A percentile compares a stretch with the other conserved stretches of the same genome.
phyloP scores from a whole-genome alignment of 2,113 vertebrate species.

The Xenopus tropicalis region DNA sequence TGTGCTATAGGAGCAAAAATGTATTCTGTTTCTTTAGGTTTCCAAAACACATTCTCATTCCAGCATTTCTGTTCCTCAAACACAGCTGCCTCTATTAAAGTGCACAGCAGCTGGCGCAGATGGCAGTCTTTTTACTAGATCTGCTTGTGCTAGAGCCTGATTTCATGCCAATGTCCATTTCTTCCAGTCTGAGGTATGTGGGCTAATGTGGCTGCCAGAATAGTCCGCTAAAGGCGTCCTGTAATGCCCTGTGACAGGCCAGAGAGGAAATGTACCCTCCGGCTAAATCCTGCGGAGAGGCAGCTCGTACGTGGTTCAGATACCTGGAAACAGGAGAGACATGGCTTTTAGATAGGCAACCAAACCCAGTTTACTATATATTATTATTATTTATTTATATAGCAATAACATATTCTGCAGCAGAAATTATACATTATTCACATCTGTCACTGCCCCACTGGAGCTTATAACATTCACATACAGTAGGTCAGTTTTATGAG shows the following conservation, averaged over 20 bases:
- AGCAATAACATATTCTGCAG: too few species aligned
- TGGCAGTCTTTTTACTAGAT: constrained; percentile 53
- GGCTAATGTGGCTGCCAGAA: constrained; percentile 73
- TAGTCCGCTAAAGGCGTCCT: constrained; percentile 94
- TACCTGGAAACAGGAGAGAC: constrained; percentile 70
- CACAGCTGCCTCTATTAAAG: constrained; percentile 50
- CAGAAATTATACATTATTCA: too few species aligned
- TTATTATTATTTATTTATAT: too few species aligned
- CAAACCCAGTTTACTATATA: background rate
- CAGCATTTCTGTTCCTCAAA: constrained; percentile 37
- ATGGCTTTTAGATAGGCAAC: constrained; percentile 15
- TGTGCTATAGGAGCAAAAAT: constrained; percentile 54
- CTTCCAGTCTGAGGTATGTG: background rate
- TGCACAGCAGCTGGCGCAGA: constrained; percentile 25
- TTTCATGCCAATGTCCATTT: constrained; percentile 28
- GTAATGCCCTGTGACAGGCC: constrained; percentile 89
- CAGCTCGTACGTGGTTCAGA: constrained; percentile 85
- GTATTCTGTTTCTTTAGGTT: constrained; percentile 46
- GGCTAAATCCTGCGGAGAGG: constrained; percentile 85
- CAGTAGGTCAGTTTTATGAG: too few species aligned
- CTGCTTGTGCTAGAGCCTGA: constrained; percentile 20
- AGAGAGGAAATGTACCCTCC: constrained; percentile 89
- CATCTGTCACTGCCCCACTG: too few species aligned
- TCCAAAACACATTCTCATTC: constrained; percentile 19
- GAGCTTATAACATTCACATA: too few species aligned